Base-by-base conservation (phyloP, 2,797 vertebrate species). In the Neomorphus geoffroyi region DNA sequence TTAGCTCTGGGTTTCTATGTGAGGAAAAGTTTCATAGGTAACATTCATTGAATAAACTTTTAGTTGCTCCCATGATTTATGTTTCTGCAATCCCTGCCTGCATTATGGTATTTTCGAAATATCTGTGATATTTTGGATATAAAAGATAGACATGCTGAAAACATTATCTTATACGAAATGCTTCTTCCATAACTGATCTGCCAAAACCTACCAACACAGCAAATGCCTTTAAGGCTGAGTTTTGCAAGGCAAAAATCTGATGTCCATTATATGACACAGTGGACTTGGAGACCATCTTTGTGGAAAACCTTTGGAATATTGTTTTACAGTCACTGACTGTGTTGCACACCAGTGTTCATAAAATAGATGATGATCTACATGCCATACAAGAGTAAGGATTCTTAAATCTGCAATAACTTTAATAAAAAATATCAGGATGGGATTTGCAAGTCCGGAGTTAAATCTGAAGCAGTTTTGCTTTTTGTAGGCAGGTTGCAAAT, bases 181-280 rank as follows among this genome's bases (percentile, higher is more conserved):
- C 87, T 92, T 94, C 92, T 95, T 90, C 86, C 62, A 33, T 85
- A 96, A 93, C 73, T 32, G 79, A 80, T 93, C 72, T 93, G 88
- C 83, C 84, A 82, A 82, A 94, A 96, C 11, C 94, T 94, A 93
- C 96, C 92, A 97, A 51, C 74, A 37, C 11, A 83, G 60, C 88
- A 89, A 96, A 90, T 62, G 65, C 90, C 72, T 85, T 85, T 78
- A 92, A 94, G 75, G 71, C 35, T 80, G 50, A 91, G 16, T 24
- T 90, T 77, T 67, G 69, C 75, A 92, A 90, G 69, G 86, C 96
- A 94, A 83, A 96, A 96, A 93, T 94, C 93, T 96, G 96, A 94
- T 94, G 96, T 96, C 90, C 80, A 78, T 95, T 96, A 94, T 74
- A 87, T 94, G 96, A 94, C 86, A 94, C 90, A 90, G 91, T 45